Conservation (phyloP, 92 coral and sea anemone genomes). For the Muricea muricata region DNA sequence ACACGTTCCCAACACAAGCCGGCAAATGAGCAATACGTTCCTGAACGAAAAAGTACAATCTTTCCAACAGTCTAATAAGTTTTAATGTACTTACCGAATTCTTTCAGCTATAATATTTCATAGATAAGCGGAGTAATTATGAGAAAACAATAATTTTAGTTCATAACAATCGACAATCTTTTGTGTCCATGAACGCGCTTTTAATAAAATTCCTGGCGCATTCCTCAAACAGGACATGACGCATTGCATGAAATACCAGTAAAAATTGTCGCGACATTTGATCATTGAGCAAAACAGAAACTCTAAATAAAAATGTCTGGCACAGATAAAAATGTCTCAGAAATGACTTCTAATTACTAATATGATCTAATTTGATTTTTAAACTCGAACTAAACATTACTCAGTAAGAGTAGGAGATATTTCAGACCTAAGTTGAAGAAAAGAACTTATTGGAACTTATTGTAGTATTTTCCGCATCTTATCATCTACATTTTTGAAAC, state of each 20-base stretch:
- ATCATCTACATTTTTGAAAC: too few species aligned
- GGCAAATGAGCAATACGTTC: background rate
- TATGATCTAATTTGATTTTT: too few species aligned
- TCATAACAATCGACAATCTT: conserved; percentile 9
- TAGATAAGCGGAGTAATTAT: background rate
- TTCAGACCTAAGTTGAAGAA: too few species aligned
- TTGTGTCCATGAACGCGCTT: conserved; percentile 41
- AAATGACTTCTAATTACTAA: too few species aligned
- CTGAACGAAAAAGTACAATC: background rate
- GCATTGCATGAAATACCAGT: conserved; percentile 7
- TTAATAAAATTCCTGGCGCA: too few species aligned
- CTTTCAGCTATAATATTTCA: background rate
- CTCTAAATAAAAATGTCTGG: too few species aligned
- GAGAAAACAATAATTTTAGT: background rate
- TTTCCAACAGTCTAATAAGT: background rate
- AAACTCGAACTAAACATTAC: too few species aligned
- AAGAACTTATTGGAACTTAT: too few species aligned
- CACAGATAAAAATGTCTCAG: too few species aligned
- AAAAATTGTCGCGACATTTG: conserved; percentile 20
- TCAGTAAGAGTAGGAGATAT: too few species aligned
- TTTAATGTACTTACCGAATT: background rate
- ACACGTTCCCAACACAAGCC: background rate
- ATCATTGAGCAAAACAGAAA: too few species aligned
- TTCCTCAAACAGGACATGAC: background rate
- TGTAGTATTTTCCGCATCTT: too few species aligned